Evolutionary conservation across 2,113 vertebrate genomes (phyloP).

Genomic region (Steatornis caripensis): DNA sequence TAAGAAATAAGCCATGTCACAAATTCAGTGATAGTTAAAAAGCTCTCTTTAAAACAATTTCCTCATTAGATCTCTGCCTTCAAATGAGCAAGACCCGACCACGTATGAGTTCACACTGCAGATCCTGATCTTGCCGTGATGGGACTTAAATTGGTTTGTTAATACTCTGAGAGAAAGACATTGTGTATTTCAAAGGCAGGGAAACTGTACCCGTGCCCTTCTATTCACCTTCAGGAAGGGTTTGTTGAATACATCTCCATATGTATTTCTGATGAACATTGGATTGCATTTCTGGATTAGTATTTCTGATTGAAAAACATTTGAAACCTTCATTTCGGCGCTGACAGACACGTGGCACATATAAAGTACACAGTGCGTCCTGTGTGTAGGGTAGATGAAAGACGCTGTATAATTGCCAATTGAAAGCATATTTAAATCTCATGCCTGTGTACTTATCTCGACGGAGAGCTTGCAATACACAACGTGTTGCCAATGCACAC

Average conservation of each 20-base stretch:
- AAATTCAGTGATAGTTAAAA: neutral
- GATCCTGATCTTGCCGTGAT: fast-evolving
- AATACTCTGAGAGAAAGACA: neutral
- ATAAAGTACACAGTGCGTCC: neutral
- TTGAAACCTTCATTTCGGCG: neutral
- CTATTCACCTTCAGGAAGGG: neutral
- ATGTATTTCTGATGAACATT: neutral
- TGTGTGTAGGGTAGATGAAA: neutral
- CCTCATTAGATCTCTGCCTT: neutral
- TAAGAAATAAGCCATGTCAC: neutral
- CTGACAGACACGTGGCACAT: neutral
- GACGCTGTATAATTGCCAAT: neutral
- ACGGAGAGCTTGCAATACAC: neutral
- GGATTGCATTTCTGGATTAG: neutral
- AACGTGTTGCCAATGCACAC: neutral
- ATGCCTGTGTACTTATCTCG: neutral
- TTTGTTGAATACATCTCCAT: neutral
- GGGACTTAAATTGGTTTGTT: neutral
- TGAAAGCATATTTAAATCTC: neutral
- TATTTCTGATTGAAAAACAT: neutral
- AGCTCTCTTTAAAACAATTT: neutral
- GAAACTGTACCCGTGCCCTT: neutral
- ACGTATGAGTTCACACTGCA: neutral
- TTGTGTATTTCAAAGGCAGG: neutral
- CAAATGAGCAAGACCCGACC: neutral